A percentile compares a stretch with the other conserved stretches of the same genome.
Evolutionary conservation across 2,888 invertebrate species (phyloP).

Genomic region (Cinara cedri): DNA sequence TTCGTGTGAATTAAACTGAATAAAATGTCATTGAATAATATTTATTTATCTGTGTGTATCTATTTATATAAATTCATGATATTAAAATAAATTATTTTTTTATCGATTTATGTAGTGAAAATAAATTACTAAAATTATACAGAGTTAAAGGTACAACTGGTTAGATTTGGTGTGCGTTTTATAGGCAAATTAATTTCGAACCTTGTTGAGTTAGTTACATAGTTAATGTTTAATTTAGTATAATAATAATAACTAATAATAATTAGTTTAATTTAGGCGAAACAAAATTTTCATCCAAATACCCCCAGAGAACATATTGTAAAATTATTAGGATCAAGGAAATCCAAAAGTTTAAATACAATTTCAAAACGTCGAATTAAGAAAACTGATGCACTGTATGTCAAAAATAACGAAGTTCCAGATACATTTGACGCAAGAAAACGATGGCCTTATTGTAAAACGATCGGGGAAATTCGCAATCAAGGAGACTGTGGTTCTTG

Average conservation of each 20-base stretch:
- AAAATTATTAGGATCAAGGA: neutral
- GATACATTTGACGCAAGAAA: conserved; percentile 79
- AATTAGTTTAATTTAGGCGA: neutral
- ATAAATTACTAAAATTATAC: too few species aligned
- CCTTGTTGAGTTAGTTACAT: too few species aligned
- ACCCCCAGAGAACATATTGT: neutral
- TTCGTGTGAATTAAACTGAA: neutral
- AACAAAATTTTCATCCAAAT: neutral
- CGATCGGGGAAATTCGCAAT: conserved; percentile 79
- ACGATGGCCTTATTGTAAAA: conserved; percentile 83
- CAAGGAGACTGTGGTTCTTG: conserved; percentile 93
- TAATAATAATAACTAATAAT: neutral
- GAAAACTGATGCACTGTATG: neutral
- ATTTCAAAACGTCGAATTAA: neutral
- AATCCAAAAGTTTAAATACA: too few species aligned
- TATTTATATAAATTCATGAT: neutral
- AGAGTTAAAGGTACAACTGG: too few species aligned
- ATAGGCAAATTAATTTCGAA: too few species aligned
- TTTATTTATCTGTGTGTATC: neutral
- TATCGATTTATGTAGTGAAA: neutral
- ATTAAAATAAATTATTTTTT: neutral
- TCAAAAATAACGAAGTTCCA: conserved; percentile 64
- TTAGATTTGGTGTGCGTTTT: neutral
- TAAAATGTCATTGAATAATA: neutral
- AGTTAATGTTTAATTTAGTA: neutral